Percentiles rank a stretch among this genome's conserved stretches.
Evolutionary conservation across 2,888 invertebrate genomes (phyloP).

Genomic region (Polymixis lichenea): DNA sequence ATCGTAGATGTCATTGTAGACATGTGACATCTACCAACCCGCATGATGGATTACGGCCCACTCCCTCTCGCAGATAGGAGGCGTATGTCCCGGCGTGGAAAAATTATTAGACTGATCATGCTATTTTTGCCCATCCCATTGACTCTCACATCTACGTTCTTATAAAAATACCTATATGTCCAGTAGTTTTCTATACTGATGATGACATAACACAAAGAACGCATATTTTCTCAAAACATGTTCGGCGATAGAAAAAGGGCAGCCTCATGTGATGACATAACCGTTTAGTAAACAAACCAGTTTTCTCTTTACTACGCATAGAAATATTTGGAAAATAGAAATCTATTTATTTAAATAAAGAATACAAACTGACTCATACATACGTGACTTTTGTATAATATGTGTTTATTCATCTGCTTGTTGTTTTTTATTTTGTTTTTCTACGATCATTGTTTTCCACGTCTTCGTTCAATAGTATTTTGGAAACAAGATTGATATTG

Average conservation of each 20-base stretch:
- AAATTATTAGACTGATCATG: no score
- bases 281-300: conserved; percentile 40
- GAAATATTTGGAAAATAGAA: conserved; percentile 44
- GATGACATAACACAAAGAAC: conserved; percentile 27
- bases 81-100: no score
- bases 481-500: background rate
- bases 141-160: background rate
- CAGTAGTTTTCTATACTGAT: background rate
- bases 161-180: background rate
- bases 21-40: no score
- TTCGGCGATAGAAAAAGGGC: conserved; percentile 52
- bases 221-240: conserved; percentile 38
- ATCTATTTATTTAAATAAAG: conserved; percentile 25
- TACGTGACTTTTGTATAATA: background rate
- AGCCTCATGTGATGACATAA: conserved; percentile 42
- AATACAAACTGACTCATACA: conserved; percentile 17
- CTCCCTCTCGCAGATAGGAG: no score
- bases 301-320: conserved; percentile 35
- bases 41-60: no score
- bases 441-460: background rate
- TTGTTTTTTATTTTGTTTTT: background rate
- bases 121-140: background rate
- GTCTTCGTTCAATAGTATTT: background rate
- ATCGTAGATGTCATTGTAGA: no score
- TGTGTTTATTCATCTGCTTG: background rate